A percentile compares a stretch with the other conserved stretches of the same genome.
These are phyloP conservation scores for Podarcis cretensis DNA, from an alignment of 2,113 vertebrate species.

Conservation along the genomic window DNA sequence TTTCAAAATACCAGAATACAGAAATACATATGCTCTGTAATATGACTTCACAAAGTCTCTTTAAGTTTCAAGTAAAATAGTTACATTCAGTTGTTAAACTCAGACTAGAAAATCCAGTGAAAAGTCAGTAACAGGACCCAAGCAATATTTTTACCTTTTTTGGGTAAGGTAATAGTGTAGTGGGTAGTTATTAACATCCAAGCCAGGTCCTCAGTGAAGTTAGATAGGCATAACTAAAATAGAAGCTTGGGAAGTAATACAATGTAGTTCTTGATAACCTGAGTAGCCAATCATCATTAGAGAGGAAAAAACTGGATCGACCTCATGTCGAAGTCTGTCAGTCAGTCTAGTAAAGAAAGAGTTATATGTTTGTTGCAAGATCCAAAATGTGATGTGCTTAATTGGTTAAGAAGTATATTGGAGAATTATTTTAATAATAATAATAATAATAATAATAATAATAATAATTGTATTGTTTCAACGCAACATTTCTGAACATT, in stretches of 20 bases:
- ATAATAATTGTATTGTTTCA: not conserved
- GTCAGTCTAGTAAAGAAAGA: not conserved
- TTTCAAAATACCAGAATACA: not conserved
- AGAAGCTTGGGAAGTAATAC: not conserved
- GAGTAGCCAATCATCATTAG: not conserved
- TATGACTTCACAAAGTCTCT: not conserved
- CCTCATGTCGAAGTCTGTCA: not conserved
- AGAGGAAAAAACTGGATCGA: too few species aligned
- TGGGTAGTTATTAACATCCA: not conserved
- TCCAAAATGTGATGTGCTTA: not conserved
- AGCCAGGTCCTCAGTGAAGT: not conserved
- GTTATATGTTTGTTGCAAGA: not conserved
- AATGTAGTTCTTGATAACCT: not conserved
- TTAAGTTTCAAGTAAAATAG: too few species aligned
- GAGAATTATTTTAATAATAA: not conserved
- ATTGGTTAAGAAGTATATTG: not conserved
- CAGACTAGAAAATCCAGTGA: not conserved
- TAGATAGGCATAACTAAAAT: constrained; percentile 5
- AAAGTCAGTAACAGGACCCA: not conserved
- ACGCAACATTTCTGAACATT: not conserved
- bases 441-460: not conserved
- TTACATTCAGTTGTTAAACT: too few species aligned
- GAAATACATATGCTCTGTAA: not conserved
- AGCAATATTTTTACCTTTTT: not conserved
- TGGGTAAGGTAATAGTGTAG: not conserved